Evolutionary conservation across 2,797 vertebrate genomes (phyloP), one percentile per base, ranked within the genome.

Genomic region (Lithobates pipiens): DNA sequence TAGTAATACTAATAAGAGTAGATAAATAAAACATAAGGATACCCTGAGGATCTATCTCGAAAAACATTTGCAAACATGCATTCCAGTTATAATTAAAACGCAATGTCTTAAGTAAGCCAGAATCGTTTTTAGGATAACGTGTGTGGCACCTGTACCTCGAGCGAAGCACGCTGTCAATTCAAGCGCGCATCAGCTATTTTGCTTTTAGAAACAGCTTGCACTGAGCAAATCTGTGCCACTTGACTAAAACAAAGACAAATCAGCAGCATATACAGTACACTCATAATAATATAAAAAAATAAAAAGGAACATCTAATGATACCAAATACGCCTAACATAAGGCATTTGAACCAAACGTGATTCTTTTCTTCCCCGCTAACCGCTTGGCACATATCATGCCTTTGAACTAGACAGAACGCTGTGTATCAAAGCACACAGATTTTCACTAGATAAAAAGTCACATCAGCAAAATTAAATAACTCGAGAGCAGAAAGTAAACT

Each of bases 381-480:
- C 29, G n/a, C 70, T 75, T 65, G 70, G 46, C 70, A 68, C 68
- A 42, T 15, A 67, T 73, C 32, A 42, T 77, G 21, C 39, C 42
- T 67, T 32, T 69, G 23, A 76, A 69, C 21, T 27, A 54, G 82
- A 76, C 21, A 36, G 73, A 76, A 69, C 61, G 16, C 46, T 54
- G 42, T 50, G 25, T 39, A 70, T 69, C 42, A 76, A 76, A 68
- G 57, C 72, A 13, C n/a, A 70, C 29, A 44, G 67, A 84, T 84
- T 63, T 63, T 77, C 3, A 78, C 50, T 57, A 42, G 46, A 77
- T 78, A 78, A 77, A 84, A 10, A 77, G 82, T 85, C 87, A 5
- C 78, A 86, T 88, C 89, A 88, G 85, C 71, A 82, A 88, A 92
- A 92, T 88, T 91, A 90, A 90, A 75, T 87, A 84, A 46, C 67